phyloP scores from a whole-genome alignment of 2,113 vertebrate species.

The Mesocricetus auratus region DNA sequence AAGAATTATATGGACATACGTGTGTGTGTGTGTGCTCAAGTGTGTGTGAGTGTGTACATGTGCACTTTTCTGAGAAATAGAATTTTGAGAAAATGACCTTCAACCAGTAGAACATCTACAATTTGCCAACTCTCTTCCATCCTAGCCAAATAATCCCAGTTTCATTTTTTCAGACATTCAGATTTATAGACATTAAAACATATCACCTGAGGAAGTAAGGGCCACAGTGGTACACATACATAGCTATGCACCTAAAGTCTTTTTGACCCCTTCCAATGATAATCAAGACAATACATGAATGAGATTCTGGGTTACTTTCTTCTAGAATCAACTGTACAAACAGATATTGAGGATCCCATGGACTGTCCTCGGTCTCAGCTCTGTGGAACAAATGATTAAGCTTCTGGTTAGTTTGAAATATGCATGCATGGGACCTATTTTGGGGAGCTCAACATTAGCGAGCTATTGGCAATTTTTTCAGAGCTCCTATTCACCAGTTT shows the following conservation, averaged over 20 bases:
- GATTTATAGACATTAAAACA: slow-evolving; percentile 53
- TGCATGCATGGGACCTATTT: too few species aligned
- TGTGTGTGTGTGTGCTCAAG: background rate
- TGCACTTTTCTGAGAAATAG: background rate
- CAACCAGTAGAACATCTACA: slow-evolving; percentile 29
- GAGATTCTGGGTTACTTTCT: background rate
- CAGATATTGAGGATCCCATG: background rate
- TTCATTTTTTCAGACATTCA: slow-evolving; percentile 61
- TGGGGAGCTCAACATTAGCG: background rate
- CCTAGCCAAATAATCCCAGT: slow-evolving; percentile 59
- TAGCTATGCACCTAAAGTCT: background rate
- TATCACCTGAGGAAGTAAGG: slow-evolving; percentile 33
- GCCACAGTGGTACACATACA: background rate
- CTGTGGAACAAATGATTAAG: background rate
- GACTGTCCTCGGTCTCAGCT: background rate
- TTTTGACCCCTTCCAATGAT: slow-evolving; percentile 1
- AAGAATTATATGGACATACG: background rate
- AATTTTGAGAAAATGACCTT: slow-evolving; percentile 23
- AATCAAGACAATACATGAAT: background rate
- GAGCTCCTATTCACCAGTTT: background rate
- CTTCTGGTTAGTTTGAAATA: background rate
- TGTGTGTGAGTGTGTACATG: too few species aligned
- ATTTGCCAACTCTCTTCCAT: slow-evolving; percentile 54
- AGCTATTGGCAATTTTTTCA: background rate
- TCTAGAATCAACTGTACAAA: background rate